Evolutionary conservation across 2,113 vertebrate genomes (phyloP), one percentile per base, ranked within the genome.

Genomic region (Mastomys natalensis): DNA sequence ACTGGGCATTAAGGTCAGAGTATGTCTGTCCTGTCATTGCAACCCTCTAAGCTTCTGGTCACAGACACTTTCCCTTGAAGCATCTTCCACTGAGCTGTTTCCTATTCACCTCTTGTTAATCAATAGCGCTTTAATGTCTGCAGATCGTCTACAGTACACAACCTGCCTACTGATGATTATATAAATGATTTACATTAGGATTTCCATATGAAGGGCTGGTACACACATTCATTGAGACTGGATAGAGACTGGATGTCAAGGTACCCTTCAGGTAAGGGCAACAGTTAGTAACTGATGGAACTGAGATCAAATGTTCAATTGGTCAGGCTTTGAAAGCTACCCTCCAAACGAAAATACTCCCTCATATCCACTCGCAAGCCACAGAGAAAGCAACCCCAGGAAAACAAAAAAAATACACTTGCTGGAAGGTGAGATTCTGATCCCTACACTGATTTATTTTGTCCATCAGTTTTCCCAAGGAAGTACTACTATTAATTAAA

Each of bases 401-500:
- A 31, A 86, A 90, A 89, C 89, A 11, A 86, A 87, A 87, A 87
- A 95, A 43, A 13, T 3, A 87, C 3, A 76, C 4, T 66, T n/a
- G 62, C 10, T 15, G 0, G 13, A 73, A 92, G 66, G 43, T 26
- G 86, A 48, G 87, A 74, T 80, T 58, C 55, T 96, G 76, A 87
- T 76, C 21, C 73, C 37, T 85, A 40, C 17, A 40, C 37, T 96
- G 40, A 90, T 70, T 87, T 81, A 55, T 13, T 93, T 60, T 81
- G 48, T 40, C 66, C 29, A 53, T 53, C 22, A 10, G 51, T 96
- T 77, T 88, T 76, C 43, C 31, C 76, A 37, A 91, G 66, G 68
- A 86, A 91, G 29, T 40, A 91, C 48, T 89, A 74, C 6, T 84
- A 6, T 72, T 66, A 62, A 64, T 91, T 96, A 95, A 96, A 76